Evolutionary conservation across 2,888 invertebrate species (phyloP).

Genomic region (Cantharis rustica): DNA sequence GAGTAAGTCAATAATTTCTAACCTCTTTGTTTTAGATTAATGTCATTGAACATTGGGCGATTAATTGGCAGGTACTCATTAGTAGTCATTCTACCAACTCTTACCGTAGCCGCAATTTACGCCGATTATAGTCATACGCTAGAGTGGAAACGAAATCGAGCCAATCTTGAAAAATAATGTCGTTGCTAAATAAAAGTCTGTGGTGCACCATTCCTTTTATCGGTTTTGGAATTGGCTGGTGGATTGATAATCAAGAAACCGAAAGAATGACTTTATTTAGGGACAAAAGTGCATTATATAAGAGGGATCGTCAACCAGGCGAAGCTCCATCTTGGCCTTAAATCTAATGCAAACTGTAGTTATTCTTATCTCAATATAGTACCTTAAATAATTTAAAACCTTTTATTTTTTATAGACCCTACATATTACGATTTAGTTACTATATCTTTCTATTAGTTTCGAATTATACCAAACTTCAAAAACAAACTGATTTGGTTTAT

Average conservation of each 20-base stretch:
- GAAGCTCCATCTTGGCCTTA: slow-evolving; percentile 76
- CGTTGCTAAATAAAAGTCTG: slow-evolving; percentile 59
- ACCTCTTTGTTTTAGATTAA: slow-evolving; percentile 47
- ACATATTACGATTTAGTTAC: too few species aligned
- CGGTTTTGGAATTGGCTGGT: slow-evolving; percentile 67
- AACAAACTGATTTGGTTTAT: too few species aligned
- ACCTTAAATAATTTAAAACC: background rate
- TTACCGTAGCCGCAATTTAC: slow-evolving; percentile 65
- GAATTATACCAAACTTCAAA: too few species aligned
- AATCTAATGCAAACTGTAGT: slow-evolving; percentile 1
- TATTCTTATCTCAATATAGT: background rate
- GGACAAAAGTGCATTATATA: slow-evolving; percentile 81
- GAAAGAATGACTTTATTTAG: slow-evolving; percentile 73
- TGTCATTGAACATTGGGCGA: slow-evolving; percentile 58
- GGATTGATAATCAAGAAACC: slow-evolving; percentile 71
- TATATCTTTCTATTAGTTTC: too few species aligned
- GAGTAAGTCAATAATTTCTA: background rate
- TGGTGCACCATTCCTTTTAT: slow-evolving; percentile 61
- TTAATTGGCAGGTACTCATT: slow-evolving; percentile 68
- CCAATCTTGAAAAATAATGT: slow-evolving; percentile 46
- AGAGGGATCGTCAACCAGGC: slow-evolving; percentile 66
- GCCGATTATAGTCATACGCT: slow-evolving; percentile 75
- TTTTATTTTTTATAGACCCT: background rate
- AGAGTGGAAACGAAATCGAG: slow-evolving; percentile 65
- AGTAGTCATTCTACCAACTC: slow-evolving; percentile 70